Percentiles rank a stretch among this genome's conserved stretches.
phyloP scores from a whole-genome alignment of 2,888 invertebrate species.

The Aethes cnicana region DNA sequence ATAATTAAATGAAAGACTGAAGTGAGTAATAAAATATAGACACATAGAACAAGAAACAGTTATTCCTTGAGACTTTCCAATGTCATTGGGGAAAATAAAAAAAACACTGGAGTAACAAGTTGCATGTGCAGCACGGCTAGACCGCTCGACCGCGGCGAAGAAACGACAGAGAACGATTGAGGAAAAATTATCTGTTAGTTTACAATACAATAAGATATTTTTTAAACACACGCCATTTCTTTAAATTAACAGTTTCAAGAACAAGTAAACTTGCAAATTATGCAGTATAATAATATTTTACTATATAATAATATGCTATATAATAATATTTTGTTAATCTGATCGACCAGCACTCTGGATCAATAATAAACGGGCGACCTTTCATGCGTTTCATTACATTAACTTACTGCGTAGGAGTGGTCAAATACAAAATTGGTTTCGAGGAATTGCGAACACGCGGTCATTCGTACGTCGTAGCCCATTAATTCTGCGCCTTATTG shows the following conservation, averaged over 20 bases:
- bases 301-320: no score
- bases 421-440: slow-evolving; percentile 72
- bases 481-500: slow-evolving; percentile 48
- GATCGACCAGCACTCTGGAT: background rate
- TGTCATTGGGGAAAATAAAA: slow-evolving; percentile 6
- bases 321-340: no score
- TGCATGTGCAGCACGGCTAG: slow-evolving; percentile 32
- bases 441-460: slow-evolving; percentile 63
- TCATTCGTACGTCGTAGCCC: slow-evolving; percentile 58
- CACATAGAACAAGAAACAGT: background rate
- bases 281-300: no score
- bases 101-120: slow-evolving; percentile 28
- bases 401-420: slow-evolving; percentile 65
- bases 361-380: slow-evolving; percentile 5
- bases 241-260: no score
- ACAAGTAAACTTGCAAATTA: no score
- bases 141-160: slow-evolving; percentile 30
- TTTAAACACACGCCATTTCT: no score
- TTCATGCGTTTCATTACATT: slow-evolving; percentile 47
- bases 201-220: slow-evolving; percentile 6
- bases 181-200: slow-evolving; percentile 45
- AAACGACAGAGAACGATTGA: slow-evolving; percentile 58
- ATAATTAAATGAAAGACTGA: background rate
- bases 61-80: slow-evolving; percentile 8
- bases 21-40: background rate